phyloP scores from a whole-genome alignment of 1,140 invertebrate species.

The Drosophila cardini region DNA sequence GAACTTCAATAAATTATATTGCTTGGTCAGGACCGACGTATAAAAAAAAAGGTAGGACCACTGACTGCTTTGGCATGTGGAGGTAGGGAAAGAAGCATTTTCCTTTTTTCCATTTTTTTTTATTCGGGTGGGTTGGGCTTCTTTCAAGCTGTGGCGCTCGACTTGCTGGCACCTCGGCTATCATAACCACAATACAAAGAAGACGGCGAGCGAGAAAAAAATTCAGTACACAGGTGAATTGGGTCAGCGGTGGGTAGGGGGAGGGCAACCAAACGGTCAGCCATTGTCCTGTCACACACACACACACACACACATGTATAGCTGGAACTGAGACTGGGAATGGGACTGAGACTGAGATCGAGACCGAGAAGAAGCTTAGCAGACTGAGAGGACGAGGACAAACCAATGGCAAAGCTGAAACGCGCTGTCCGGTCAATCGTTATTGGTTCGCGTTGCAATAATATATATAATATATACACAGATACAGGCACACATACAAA shows the following conservation, averaged over 20 bases:
- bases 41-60: too few species aligned
- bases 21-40: constrained; percentile 32
- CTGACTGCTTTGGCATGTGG: too few species aligned
- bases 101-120: too few species aligned
- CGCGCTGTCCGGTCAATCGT: constrained; percentile 77
- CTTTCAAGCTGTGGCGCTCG: constrained; percentile 43
- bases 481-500: constrained; percentile 20
- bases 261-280: constrained; percentile 34
- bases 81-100: too few species aligned
- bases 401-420: constrained; percentile 75
- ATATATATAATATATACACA: constrained; percentile 72
- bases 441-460: constrained; percentile 83
- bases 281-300: constrained; percentile 27
- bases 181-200: constrained; percentile 80
- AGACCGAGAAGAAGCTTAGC: neutral
- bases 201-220: constrained; percentile 33
- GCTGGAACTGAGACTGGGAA: neutral
- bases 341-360: neutral
- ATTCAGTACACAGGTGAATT: constrained; percentile 65
- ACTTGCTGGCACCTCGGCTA: constrained; percentile 72
- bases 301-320: constrained; percentile 14
- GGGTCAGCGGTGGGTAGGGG: constrained; percentile 49
- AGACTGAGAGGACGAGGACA: constrained; percentile 45
- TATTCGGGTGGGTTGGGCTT: constrained; percentile 20
- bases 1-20: constrained; percentile 82